Percentiles rank a stretch among this genome's conserved stretches.
phyloP scores from a whole-genome alignment of 1,140 invertebrate species.

The Cephus cinctus region DNA sequence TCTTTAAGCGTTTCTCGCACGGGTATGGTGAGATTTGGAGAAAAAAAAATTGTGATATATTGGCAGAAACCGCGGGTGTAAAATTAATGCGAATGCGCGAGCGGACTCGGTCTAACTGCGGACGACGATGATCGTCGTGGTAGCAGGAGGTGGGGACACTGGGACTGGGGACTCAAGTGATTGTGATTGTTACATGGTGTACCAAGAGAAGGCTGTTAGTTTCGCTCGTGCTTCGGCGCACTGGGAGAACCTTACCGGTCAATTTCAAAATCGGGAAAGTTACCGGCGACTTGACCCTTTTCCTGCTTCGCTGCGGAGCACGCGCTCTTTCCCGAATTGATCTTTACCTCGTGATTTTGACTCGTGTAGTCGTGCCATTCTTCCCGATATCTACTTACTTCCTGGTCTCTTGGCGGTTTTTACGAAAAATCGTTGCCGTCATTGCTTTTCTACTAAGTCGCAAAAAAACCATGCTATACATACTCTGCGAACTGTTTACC shows the following conservation, averaged over 20 bases:
- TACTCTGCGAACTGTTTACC: too few species aligned
- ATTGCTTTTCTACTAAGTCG: too few species aligned
- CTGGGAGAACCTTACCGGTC: conserved; percentile 11
- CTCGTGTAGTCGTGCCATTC: too few species aligned
- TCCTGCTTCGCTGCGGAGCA: conserved; percentile 12
- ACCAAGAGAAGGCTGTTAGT: conserved; percentile 16
- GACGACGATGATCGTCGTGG: conserved; percentile 40
- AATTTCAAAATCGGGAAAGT: conserved; percentile 32
- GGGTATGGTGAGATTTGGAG: too few species aligned
- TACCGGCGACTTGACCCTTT: conserved; percentile 12
- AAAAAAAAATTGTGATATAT: neutral
- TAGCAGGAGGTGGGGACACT: conserved; percentile 36
- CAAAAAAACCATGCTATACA: too few species aligned
- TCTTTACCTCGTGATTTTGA: too few species aligned
- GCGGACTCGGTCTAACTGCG: conserved; percentile 53
- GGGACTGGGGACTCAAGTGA: conserved; percentile 29
- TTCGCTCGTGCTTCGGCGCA: conserved; percentile 14
- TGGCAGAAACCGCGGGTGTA: conserved; percentile 17
- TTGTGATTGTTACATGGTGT: conserved; percentile 32
- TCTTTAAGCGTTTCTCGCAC: too few species aligned
- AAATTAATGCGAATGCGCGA: conserved; percentile 53
- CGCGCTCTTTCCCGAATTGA: too few species aligned
- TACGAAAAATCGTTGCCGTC: too few species aligned
- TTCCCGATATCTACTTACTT: too few species aligned
- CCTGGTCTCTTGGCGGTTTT: too few species aligned